Base-by-base conservation (phyloP, 2,888 invertebrate genomes). In the Nomada ferruginata region DNA sequence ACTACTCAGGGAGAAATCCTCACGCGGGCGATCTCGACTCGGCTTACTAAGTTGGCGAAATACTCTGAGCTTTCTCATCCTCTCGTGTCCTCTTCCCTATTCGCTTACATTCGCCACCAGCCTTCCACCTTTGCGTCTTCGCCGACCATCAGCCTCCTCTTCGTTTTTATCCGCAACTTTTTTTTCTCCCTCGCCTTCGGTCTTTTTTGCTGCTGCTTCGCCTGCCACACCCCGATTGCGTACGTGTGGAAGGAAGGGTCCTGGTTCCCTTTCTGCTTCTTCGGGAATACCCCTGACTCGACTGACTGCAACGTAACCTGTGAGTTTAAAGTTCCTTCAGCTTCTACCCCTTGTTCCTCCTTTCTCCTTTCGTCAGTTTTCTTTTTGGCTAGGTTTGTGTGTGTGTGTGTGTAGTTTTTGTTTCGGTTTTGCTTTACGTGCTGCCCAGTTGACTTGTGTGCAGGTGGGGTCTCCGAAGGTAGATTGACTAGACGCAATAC, bases 41-140 rank as follows among this genome's bases (percentile, higher is more conserved):
- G 91, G 93, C 92, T 93, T 92, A 92, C 91, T 89, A 91, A 92
- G 89, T 91, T 91, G 91, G 89, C 89, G 90, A 92, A 92, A 92
- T 91, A 91, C 91, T 91, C 89, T 87, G 85, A 86, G 86, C 82
- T 75, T 71, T 79, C 82, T 86, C 86, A 77, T 81, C 81, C 85
- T 82, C 79, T 82, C 75, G 44, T 84, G 77, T 79, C 72, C 81
- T 82, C 82, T 82, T 55, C 68, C 70, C 73, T 79, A 79, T 71
- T 80, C 75, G 70, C 71, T 78, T 75, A 65, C 83, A 73, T 75
- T 75, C 65, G 71, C 74, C 73, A 20, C 15, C 69, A 76, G 71
- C 63, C 76, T 85, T 82, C 78, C 76, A 79, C 69, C 69, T 73
- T 83, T 76, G 83, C 71, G 64, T 80, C 80, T 71, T 75, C 55